These are phyloP conservation scores for Eutolmus rufibarbis DNA, from an alignment of 2,888 invertebrate species.

Conservation along the genomic window DNA sequence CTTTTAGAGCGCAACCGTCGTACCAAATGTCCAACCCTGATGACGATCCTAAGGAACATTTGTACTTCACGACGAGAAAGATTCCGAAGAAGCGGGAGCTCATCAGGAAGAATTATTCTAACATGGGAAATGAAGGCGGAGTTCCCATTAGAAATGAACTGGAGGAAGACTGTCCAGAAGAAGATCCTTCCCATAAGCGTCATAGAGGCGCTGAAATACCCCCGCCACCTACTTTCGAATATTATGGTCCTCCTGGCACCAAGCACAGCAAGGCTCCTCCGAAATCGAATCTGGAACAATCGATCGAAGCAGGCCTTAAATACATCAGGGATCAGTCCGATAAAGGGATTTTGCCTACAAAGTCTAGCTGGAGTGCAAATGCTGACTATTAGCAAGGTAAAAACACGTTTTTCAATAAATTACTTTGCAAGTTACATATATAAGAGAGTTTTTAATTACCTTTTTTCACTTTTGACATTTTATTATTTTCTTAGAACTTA, in stretches of 20 bases:
- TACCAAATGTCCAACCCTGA: background rate
- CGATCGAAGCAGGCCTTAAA: conserved; percentile 66
- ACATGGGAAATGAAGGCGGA: background rate
- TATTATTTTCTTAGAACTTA: too few relatives aligned
- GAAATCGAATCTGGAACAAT: conserved; percentile 61
- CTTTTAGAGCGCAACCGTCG: conserved; percentile 55
- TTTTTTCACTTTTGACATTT: background rate
- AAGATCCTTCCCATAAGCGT: conserved; percentile 26
- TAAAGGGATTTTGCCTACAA: conserved; percentile 57
- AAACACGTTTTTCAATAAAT: background rate
- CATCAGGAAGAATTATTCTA: conserved; percentile 39
- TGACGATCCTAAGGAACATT: conserved; percentile 50
- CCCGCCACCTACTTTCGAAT: conserved; percentile 72
- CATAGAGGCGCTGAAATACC: conserved; percentile 67
- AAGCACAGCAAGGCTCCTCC: conserved; percentile 51
- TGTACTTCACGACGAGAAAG: conserved; percentile 57
- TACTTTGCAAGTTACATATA: background rate
- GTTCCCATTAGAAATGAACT: conserved; percentile 42
- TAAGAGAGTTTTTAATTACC: background rate
- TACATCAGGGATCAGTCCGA: conserved; percentile 67
- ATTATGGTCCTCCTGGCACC: conserved; percentile 65
- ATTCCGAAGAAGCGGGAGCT: conserved; percentile 40
- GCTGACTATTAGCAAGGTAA: conserved; percentile 56
- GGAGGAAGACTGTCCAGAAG: conserved; percentile 20
- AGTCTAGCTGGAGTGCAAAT: conserved; percentile 59